Evolutionary conservation across 2,113 vertebrate genomes (phyloP), one percentile per base, ranked within the genome.

Genomic region (Lasiurus cinereus): DNA sequence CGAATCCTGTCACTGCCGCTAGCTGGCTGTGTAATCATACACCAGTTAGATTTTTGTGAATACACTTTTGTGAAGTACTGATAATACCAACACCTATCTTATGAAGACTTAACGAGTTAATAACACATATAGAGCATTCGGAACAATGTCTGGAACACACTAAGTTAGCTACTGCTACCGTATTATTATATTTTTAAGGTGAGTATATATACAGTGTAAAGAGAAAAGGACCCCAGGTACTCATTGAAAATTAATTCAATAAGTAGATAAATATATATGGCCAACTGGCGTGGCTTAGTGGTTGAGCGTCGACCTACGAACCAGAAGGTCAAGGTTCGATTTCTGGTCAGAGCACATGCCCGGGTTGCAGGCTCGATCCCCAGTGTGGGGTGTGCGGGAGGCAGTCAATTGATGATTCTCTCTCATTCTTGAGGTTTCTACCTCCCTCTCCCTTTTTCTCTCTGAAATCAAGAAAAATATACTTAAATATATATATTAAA

Each of bases 81-180:
- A 5, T 83, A 54, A 73, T 19, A 74, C 13, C 8, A 27, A 67
- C 1, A 54, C 1, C 43, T 62, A 46, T 22, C 3, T 83, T 59
- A 79, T 52, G 70, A 94, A n/a, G 52, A n/a, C n/a, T 74, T 29
- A 36, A 29, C 15, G 12, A 94, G 39, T 62, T 86, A 93, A 78
- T 21, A 93, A 78, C 16, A 83, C 13, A 39, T 33, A 24, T 4
- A 18, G 64, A 70, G 36, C 39, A 70, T 36, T 67, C 19, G 22
- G n/a, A 82, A 48, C 39, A 72, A 52, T 62, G 79, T 10, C 43
- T 46, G 27, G 48, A 79, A 77, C 29, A 74, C 11, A 73, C 5
- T 27, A 79, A n/a, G 52, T 48, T 19, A 85, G 31, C 33, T 43
- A 27, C n/a, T n/a, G 36, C 27, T 31, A 69, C 16, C 18, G 9